Evolutionary conservation across 2,113 vertebrate species (phyloP), one percentile per base, ranked within the genome.

Genomic region (Fulica atra): DNA sequence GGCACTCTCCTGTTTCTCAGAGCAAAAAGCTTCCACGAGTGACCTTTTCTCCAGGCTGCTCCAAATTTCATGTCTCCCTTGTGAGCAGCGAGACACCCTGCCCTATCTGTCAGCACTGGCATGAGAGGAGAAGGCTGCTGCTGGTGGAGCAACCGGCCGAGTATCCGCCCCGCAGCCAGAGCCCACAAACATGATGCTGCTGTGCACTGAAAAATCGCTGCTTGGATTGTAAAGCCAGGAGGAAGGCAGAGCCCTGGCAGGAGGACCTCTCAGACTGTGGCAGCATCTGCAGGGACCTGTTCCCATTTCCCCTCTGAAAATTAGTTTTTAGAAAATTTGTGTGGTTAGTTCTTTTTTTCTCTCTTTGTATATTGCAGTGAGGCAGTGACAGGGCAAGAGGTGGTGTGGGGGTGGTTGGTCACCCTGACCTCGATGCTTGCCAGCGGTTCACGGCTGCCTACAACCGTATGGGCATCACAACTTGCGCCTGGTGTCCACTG

Each of bases 71-170:
- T 7, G 14, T 70, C 81, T 82, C 12, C 11, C 12, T 28, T 4
- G 2, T 15, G 10, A 1, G 2, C 17, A 50, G 50, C 1, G 1
- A 71, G 78, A 71, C 0, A 0, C 31, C 36, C 40, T 16, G 25
- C 40, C 79, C 78, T 72, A 48, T 40, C 38, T 63, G 19, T 82
- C 60, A 51, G 42, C 48, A 44, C 57, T 51, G 26, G 54, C 71
- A n/a, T 3, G 1, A 0, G 8, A 81, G 61, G 56, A 84, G 38
- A 46, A 46, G 42, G 42, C 29, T 81, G 79, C 44, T 1, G 11
- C 40, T 5, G 2, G 31, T 2, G 4, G 13, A 81, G 13, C 69
- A 89, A 73, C 86, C 61, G 78, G 66, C 89, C 85, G 85, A 89
- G 54, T 65, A 46, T 38, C 59, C 1, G 0, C 42, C 54, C 40